A percentile compares a stretch with the other conserved stretches of the same genome.
phyloP scores from a whole-genome alignment of 2,888 invertebrate genomes.

The Luffia ferchaultella region DNA sequence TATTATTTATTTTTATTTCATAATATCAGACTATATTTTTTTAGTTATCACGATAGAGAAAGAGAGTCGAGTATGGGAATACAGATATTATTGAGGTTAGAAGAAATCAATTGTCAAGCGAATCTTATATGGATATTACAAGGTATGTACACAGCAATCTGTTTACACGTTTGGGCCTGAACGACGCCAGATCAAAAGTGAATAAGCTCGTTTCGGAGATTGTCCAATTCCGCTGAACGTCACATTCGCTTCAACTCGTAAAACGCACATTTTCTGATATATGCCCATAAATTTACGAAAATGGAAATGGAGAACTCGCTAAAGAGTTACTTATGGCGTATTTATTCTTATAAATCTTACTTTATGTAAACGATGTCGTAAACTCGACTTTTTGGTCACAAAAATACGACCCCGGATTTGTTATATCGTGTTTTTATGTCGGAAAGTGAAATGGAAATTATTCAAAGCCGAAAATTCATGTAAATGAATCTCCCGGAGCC shows the following conservation, averaged over 20 bases:
- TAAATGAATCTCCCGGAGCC: not conserved
- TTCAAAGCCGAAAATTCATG: not conserved
- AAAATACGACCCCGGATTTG: not conserved
- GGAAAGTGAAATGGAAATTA: not conserved
- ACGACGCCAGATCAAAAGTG: not conserved
- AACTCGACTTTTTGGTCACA: not conserved
- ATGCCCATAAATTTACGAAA: not conserved
- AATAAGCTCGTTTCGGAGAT: not conserved
- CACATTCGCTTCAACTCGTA: not conserved
- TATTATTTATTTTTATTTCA: too few relatives aligned
- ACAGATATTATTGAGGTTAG: too few relatives aligned
- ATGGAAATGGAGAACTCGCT: not conserved
- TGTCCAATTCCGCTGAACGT: not conserved
- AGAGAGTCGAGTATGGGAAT: too few relatives aligned
- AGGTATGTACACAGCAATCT: too few relatives aligned
- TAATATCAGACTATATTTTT: too few relatives aligned
- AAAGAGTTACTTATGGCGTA: not conserved
- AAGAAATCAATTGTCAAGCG: too few relatives aligned
- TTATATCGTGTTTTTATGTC: not conserved
- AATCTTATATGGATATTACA: too few relatives aligned
- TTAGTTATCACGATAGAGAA: too few relatives aligned
- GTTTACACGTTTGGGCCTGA: not conserved
- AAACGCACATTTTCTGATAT: not conserved
- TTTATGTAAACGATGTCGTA: not conserved
- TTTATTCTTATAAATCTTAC: not conserved